These are phyloP conservation scores for Sarcophaga bullata DNA, from an alignment of 1,140 invertebrate genomes.

Conservation along the genomic window DNA sequence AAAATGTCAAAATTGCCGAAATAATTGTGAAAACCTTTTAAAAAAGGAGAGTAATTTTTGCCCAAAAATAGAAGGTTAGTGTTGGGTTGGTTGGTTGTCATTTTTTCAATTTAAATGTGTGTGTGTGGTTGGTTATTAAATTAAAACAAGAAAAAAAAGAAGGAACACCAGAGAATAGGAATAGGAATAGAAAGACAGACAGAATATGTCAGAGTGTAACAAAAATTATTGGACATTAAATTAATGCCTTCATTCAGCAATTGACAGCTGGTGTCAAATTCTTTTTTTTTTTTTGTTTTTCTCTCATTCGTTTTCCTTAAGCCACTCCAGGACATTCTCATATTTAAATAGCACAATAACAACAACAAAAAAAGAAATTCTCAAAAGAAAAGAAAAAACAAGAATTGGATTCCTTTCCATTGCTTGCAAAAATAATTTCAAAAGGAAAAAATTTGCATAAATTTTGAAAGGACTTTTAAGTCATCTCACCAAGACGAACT, in stretches of 20 bases:
- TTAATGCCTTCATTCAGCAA: slow-evolving; percentile 27
- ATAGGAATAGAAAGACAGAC: not conserved
- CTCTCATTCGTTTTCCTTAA: no score
- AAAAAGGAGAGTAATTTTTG: slow-evolving; percentile 27
- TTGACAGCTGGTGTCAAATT: slow-evolving; percentile 39
- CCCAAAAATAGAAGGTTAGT: no score
- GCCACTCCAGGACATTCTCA: not conserved
- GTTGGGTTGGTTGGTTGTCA: slow-evolving; percentile 17
- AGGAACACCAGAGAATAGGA: not conserved
- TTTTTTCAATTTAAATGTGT: not conserved
- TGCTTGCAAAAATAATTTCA: no score
- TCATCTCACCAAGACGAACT: no score
- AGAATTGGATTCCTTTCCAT: no score
- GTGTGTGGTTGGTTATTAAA: not conserved
- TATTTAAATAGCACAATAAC: not conserved
- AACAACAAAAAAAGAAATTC: slow-evolving; percentile 1
- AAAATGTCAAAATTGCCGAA: not conserved
- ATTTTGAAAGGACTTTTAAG: no score
- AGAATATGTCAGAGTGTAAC: not conserved
- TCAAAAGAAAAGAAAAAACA: no score
- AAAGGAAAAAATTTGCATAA: no score
- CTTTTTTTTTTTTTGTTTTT: no score
- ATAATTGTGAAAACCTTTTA: slow-evolving; percentile 40
- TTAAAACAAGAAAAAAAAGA: not conserved
- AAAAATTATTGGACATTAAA: slow-evolving; percentile 30